Evolutionary conservation across 64 coral and sea anemone genomes (phyloP), one percentile per base, ranked within the genome.

Genomic region (Montipora foliosa): DNA sequence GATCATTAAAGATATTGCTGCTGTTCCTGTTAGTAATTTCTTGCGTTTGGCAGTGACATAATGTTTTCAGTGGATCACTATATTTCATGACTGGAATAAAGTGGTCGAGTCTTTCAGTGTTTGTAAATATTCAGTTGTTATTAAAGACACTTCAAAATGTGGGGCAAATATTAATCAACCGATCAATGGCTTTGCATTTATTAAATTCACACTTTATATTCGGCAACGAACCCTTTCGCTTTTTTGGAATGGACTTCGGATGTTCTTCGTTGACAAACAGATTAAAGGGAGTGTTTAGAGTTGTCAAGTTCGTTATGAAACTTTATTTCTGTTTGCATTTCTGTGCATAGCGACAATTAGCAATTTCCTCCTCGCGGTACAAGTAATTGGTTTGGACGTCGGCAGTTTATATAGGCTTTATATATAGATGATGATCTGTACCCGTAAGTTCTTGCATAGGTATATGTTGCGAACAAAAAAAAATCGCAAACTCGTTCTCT

Each of bases 101-200:
- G 3, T 64, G 61, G 37, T 64, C 61, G 61, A 64, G 13, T 14
- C 14, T 64, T 12, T 3, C 58, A 49, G 47, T 45, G 53, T 45
- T 25, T 16, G n/a, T 81, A n/a, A 67, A 68, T 55, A 55, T 55
- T 19, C 64, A 67, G 62, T 45, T 29, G 8, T 24, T 66, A 67
- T 58, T 37, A 2, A 37, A 37, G 37, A 37, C 37, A 37, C 37
- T 67, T 84, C 67, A 47, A 44, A 4, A 16, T 47, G 82, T 71
- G 44, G 66, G 14, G 10, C 80, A 64, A 82, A 86, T 49, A 50
- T 21, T 53, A 29, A 13, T 7, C 16, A 47, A 50, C 66, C 1
- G 13, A 16, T 86, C 13, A 86, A 86, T 62, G 8, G 47, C 17
- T 17, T 84, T 84, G 81, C 37, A 57, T 86, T 86, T 48, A 49